These are phyloP conservation scores for Athalia rosae DNA, from an alignment of 2,888 invertebrate genomes.

Conservation along the genomic window DNA sequence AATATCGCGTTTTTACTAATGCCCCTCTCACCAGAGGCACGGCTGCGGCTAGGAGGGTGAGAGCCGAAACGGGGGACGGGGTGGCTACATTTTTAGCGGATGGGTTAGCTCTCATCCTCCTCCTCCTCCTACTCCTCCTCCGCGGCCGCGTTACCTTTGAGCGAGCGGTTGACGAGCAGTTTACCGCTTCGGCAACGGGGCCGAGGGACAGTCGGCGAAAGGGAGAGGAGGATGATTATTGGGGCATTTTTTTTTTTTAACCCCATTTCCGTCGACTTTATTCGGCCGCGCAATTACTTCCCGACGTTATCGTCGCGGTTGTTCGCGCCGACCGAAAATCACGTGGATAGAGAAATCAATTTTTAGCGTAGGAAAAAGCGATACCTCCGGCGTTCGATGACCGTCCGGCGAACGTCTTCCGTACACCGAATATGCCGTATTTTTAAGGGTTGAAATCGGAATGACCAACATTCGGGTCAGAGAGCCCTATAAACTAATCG, in stretches of 20 bases:
- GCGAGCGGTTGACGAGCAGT: slow-evolving; percentile 33
- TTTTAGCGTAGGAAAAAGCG: neutral
- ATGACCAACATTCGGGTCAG: no score
- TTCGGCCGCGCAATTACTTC: neutral
- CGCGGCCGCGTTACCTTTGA: slow-evolving; percentile 28
- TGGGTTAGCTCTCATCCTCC: slow-evolving; percentile 35
- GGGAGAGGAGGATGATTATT: neutral
- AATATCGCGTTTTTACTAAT: slow-evolving; percentile 73
- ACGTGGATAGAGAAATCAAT: neutral
- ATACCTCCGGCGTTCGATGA: no score
- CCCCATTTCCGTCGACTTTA: neutral
- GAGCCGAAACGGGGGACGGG: slow-evolving; percentile 15
- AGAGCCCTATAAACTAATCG: no score
- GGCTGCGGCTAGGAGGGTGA: slow-evolving; percentile 47
- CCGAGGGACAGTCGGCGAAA: slow-evolving; percentile 24
- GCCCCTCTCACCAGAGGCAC: slow-evolving; percentile 55
- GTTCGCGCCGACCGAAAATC: neutral
- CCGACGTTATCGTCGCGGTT: neutral
- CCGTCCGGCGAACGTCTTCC: no score
- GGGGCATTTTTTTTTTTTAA: neutral
- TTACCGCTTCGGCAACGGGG: slow-evolving; percentile 36
- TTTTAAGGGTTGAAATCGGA: no score
- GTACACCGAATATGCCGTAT: no score
- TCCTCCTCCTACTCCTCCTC: slow-evolving; percentile 18
- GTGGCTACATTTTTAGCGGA: slow-evolving; percentile 42